A percentile compares a stretch with the other conserved stretches of the same genome.
These are phyloP conservation scores for Anguilla anguilla DNA, from an alignment of 2,797 vertebrate species.

Conservation along the genomic window DNA sequence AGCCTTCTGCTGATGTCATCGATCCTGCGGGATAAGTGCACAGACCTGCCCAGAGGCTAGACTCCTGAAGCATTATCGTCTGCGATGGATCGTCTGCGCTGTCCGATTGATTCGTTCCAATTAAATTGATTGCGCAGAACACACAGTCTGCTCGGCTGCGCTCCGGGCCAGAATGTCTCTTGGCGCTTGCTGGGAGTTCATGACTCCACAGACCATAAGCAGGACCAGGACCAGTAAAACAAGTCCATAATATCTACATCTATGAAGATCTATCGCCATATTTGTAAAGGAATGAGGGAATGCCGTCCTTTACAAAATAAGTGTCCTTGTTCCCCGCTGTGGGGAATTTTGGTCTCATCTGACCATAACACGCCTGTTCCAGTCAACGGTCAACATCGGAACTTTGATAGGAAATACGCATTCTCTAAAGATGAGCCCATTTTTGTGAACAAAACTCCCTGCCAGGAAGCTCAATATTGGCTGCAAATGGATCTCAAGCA, in stretches of 20 bases:
- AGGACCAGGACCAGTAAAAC: background rate
- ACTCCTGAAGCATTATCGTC: background rate
- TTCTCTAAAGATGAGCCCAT: too few species aligned
- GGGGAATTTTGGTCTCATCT: background rate
- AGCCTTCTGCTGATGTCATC: background rate
- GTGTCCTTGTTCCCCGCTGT: background rate
- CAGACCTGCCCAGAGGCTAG: background rate
- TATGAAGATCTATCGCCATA: background rate
- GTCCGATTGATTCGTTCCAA: background rate
- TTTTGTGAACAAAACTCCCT: too few species aligned
- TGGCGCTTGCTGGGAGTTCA: background rate
- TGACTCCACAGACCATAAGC: background rate
- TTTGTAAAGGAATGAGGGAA: background rate
- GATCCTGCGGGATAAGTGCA: background rate
- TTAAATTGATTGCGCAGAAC: background rate
- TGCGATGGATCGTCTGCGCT: background rate
- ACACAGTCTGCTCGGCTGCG: background rate
- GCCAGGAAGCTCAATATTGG: too few species aligned
- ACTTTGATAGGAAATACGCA: too few species aligned
- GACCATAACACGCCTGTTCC: too few species aligned
- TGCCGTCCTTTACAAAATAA: background rate
- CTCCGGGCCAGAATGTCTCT: background rate
- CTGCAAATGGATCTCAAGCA: too few species aligned
- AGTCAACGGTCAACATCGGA: too few species aligned
- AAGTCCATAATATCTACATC: background rate